Evolutionary conservation across 2,888 invertebrate genomes (phyloP), one percentile per base, ranked within the genome.

Genomic region (Chironomus tentans): DNA sequence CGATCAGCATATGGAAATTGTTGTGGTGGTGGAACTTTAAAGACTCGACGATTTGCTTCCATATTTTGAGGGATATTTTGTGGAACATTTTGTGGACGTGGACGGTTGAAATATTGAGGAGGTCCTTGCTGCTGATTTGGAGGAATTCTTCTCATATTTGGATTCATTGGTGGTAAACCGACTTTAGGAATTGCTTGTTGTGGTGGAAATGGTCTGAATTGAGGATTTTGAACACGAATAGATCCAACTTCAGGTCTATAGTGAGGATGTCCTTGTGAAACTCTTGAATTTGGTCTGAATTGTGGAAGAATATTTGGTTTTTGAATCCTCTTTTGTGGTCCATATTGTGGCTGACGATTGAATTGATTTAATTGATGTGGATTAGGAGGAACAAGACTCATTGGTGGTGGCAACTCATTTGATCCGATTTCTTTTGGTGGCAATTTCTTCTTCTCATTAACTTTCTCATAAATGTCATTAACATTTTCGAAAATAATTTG

Each of bases 231-330:
- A 4, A 79, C 46, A 48, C 70, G 13, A 7, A 70, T 74, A 4
- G 50, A 24, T 13, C 38, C 65, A 18, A 70, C 70, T 15, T 76
- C 72, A 22, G 76, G 73, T 28, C 65, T 62, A 13, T 68, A 46
- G n/a, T 62, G 65, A 70, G 76, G 74, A 77, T 84, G 84, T 0
- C 86, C 87, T 77, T 83, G 84, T 0, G 86, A 86, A 3, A 86
- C 82, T 79, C 88, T 88, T 2, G 88, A 88, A 79, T 90, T 90
- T 0, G 91, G 91, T 47, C 91, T 85, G 79, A 91, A 91, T 79
- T 91, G 91, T 0, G 91, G 91, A 24, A 91, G 81, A 79, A 91
- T 91, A 79, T 91, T 91, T 0, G 91, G 91, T 65, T 89, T 80
- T 76, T 83, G 80, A 0, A 79, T 80, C 76, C 81, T 81, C 3